Evolutionary conservation across 2,888 invertebrate genomes (phyloP), one percentile per base, ranked within the genome.

Genomic region (Mayetiola destructor): DNA sequence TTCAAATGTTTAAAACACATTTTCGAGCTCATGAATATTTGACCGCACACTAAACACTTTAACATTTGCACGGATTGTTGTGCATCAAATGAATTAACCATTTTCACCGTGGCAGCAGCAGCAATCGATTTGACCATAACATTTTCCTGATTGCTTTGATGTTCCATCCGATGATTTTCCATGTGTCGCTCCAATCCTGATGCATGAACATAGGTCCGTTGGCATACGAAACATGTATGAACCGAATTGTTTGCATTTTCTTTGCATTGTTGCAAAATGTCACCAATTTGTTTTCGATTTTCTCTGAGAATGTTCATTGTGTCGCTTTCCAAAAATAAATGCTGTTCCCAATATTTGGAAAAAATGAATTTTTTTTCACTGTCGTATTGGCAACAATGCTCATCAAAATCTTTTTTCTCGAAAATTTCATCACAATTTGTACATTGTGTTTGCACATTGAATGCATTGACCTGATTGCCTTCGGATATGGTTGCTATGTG

Each of bases 131-230:
- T 21, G 27, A n/a, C n/a, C 10, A 14, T 12, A 48, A n/a, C 29
- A 23, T 42, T 48, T 27, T 9, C 6, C 32, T n/a, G 8, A 42
- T 42, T 48, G n/a, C 16, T 18, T 60, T 73, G 72, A 40, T 70
- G 71, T 57, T 72, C 72, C 69, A 71, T 70, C n/a, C n/a, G 35
- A 60, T 73, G 72, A 40, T 70, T 72, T 57, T 72, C 72, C 69
- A 71, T 70, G 60, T 73, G 72, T 6, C 72, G 67, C 27, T 64
- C 62, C 18, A 73, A 56, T 0, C 72, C 72, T 0, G 73, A 69
- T 14, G 68, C 66, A 60, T 72, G 72, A 0, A 73, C 73, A 61
- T 73, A 73, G 59, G 70, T 70, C 1, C 72, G 66, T 30, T 70
- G 69, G 40, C 72, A 73, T 36, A 71, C 63, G 8, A 63, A 66